Conservation (phyloP, 2,113 vertebrate genomes). For the Solea senegalensis region DNA sequence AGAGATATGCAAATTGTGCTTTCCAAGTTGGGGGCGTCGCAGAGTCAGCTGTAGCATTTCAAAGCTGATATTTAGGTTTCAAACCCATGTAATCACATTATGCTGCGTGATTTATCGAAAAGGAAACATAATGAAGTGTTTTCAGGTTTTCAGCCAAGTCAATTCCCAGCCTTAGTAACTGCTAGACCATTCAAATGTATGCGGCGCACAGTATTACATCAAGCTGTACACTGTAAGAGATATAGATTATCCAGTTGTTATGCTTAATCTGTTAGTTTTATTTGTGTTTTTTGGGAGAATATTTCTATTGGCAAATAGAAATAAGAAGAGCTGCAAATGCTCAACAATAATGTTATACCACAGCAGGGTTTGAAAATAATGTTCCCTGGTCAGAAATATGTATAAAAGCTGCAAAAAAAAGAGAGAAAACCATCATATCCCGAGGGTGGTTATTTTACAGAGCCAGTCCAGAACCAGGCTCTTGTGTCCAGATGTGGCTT, state of each 20-base stretch:
- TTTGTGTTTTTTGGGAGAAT: constrained; percentile 18
- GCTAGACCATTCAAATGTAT: background rate
- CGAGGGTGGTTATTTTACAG: constrained; percentile 27
- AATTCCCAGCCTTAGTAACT: background rate
- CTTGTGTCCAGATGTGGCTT: constrained; percentile 7
- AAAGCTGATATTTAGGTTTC: background rate
- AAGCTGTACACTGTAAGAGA: too few relatives aligned
- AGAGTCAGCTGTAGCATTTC: background rate
- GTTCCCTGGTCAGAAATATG: constrained; percentile 53
- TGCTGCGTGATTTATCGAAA: background rate
- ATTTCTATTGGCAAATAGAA: constrained; percentile 32
- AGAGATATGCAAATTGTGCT: background rate
- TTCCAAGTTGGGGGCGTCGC: background rate
- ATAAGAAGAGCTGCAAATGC: constrained; percentile 35
- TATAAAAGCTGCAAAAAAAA: constrained; percentile 27
- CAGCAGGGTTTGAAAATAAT: constrained; percentile 30
- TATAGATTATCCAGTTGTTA: too few relatives aligned
- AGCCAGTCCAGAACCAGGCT: constrained; percentile 20
- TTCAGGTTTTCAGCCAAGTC: background rate
- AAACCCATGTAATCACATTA: background rate
- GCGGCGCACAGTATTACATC: too few relatives aligned
- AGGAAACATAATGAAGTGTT: background rate
- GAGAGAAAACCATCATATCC: constrained; percentile 25
- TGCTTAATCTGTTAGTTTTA: background rate
- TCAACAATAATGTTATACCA: constrained; percentile 40